Evolutionary conservation across 2,888 invertebrate genomes (phyloP), one percentile per base, ranked within the genome.

Genomic region (Leptinotarsa rubiginosa): DNA sequence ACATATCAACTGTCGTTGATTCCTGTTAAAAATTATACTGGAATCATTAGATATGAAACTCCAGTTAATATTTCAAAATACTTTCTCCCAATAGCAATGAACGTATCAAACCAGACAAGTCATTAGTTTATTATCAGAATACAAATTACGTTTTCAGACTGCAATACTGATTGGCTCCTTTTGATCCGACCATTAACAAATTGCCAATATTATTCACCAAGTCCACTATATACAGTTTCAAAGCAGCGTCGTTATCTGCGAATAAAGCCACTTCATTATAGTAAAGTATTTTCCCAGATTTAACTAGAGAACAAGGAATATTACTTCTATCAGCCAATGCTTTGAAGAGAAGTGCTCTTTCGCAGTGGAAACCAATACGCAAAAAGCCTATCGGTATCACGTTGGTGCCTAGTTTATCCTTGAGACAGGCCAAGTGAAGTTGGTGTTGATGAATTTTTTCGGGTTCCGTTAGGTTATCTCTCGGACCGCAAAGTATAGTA

Each of bases 301-400:
- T 87, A 4, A 88, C 87, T 22, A 91, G 81, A 4, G 89, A 87
- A 50, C 88, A 86, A 0, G 90, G 89, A 47, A 91, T 84, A 16
- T 87, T 86, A 72, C 90, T 85, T 77, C 86, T 85, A 78, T 91
- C 91, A 1, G 90, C 90, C n/a, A 91, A 82, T 1, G 89, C 89
- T 79, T 85, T 85, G 54, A 73, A 73, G 1, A 91, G 86, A 20
- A 91, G 76, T 0, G 91, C 89, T 72, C 89, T 84, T 77, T 90
- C 90, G 71, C 90, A 87, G 76, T 88, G 87, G n/a, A 88, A 87
- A 3, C 90, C 90, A 20, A 89, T 83, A 59, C 89, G 86, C 52
- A 90, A 75, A 79, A 85, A 87, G 0, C 90, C 90, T 12, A 90
- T 82, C 0, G 90, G 90, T 62, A 90, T 89, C n/a, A 90, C 83